phyloP scores from a whole-genome alignment of 2,797 vertebrate species.

The Lerista edwardsae region DNA sequence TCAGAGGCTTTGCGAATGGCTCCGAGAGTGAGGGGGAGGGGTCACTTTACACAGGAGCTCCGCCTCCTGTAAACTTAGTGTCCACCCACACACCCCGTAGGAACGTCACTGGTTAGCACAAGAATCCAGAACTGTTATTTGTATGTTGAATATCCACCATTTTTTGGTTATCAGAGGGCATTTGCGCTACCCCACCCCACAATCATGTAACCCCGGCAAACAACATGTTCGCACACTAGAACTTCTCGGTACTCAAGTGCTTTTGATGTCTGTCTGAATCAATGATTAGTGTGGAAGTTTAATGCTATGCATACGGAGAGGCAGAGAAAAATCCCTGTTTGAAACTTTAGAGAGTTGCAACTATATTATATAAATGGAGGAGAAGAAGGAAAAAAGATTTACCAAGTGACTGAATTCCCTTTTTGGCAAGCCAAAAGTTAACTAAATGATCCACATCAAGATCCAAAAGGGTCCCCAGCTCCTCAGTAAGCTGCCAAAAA shows the following conservation, averaged over 20 bases:
- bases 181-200: background rate
- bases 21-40: too few species aligned
- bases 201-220: background rate
- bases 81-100: too few species aligned
- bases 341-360: too few species aligned
- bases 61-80: too few species aligned
- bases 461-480: conserved; percentile 77
- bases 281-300: too few species aligned
- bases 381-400: conserved; percentile 51
- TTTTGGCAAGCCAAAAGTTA: conserved; percentile 80
- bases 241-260: background rate
- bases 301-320: too few species aligned
- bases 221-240: background rate
- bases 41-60: too few species aligned
- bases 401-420: conserved; percentile 87
- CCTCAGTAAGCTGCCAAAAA: conserved; percentile 82
- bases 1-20: too few species aligned
- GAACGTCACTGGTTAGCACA: too few species aligned
- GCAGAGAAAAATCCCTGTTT: too few species aligned
- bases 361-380: background rate
- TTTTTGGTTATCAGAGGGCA: background rate
- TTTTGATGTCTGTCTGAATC: too few species aligned
- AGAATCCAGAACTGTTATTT: too few species aligned
- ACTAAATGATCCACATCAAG: conserved; percentile 77
- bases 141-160: background rate